Conservation (phyloP, 2,797 vertebrate species). For the Trachurus trachurus region DNA sequence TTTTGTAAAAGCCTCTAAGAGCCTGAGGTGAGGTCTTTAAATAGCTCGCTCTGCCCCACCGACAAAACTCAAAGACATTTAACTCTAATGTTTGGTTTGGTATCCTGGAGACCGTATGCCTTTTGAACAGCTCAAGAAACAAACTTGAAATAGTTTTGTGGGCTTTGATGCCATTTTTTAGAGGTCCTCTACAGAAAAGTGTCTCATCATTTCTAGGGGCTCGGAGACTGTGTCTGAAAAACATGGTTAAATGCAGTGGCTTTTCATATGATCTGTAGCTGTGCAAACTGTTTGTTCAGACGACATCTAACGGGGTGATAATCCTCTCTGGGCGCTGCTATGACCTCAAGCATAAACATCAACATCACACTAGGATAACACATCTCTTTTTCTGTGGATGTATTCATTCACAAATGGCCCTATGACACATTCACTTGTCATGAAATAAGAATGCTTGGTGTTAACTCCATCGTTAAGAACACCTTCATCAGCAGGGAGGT, state of each 20-base stretch:
- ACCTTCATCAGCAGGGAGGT: not conserved
- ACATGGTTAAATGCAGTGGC: too few species aligned
- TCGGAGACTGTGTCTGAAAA: too few species aligned
- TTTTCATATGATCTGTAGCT: too few species aligned
- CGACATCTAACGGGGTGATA: not conserved
- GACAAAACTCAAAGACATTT: not conserved
- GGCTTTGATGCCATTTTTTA: not conserved
- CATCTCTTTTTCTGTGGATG: not conserved
- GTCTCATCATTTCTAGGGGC: not conserved
- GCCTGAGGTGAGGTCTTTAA: not conserved
- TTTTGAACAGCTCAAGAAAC: not conserved
- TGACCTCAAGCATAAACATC: not conserved
- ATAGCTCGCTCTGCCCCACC: not conserved
- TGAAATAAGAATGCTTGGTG: not conserved
- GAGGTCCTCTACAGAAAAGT: not conserved
- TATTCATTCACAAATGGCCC: too few species aligned
- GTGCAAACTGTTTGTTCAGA: not conserved
- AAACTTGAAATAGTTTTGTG: not conserved
- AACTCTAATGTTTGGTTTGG: not conserved
- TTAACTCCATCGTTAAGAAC: not conserved
- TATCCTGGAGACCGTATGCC: not conserved
- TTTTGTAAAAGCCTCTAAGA: not conserved
- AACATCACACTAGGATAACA: not conserved
- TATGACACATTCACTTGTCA: not conserved
- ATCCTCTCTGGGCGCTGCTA: not conserved